Base-by-base conservation (phyloP, 2,888 invertebrate genomes). In the Amphiduros pacificus region DNA sequence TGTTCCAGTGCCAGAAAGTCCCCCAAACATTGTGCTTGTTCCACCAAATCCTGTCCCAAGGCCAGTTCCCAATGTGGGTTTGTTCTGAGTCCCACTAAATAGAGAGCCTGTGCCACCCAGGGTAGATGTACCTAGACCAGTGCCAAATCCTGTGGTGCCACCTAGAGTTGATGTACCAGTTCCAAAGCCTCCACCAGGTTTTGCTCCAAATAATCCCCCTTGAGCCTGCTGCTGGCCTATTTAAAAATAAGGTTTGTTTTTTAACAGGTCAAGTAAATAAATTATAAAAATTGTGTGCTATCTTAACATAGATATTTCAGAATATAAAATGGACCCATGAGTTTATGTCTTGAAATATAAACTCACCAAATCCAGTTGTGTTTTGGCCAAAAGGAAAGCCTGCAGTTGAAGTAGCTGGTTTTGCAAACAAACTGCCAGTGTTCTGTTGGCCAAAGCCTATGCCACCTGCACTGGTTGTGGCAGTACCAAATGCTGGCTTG, bases 401-500 rank as follows among this genome's bases (percentile, higher is more conserved):
- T n/a, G 11, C 17, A 4, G 54, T 40, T 54, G 28, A 17, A 31
- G 54, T 54, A 9, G 54, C 20, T 32, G 54, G 54, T 32, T 51
- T 51, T 9, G 51, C 20, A 27, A 51, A 51, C 17, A 51, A 26
- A 26, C 41, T 26, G 14, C 57, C 57, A 11, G 54, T 22, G 9
- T 54, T 50, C 14, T 9, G 22, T 41, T 56, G 57, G 0, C 76
- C 71, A 70, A 76, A 72, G 52, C 71, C 61, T 40, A 77, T 72
- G 17, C 71, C 69, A 9, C 74, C 63, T 14, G 55, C 54, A 64
- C 62, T 51, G 73, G 75, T 65, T 14, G 75, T 68, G 24, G 73
- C 64, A 22, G 73, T 72, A 55, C 89, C 89, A 75, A 89, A 89
- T 17, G 83, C 87, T 55, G 0, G 87, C 84, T 73, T 87, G 87